Percentiles rank a stretch among this genome's conserved stretches.
Conservation (phyloP, 1,140 invertebrate species). For the Drosophila kurseongensis region DNA sequence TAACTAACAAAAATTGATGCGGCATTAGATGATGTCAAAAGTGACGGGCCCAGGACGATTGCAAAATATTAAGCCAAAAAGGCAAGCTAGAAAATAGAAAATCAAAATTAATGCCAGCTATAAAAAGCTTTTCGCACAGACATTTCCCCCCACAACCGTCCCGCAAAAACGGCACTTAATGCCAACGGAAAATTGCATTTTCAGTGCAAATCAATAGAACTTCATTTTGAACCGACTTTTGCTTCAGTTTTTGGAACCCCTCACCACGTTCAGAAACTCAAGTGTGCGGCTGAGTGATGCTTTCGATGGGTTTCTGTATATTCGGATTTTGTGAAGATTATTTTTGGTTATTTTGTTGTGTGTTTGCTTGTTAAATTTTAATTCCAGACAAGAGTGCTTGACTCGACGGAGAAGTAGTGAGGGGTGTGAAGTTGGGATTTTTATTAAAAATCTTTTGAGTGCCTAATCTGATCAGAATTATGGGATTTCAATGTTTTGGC, state of each 20-base stretch:
- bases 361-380: slow-evolving; percentile 54
- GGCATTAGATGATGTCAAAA: slow-evolving; percentile 26
- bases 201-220: slow-evolving; percentile 48
- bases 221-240: slow-evolving; percentile 30
- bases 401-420: slow-evolving; percentile 7
- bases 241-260: slow-evolving; percentile 21
- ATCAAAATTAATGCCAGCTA: slow-evolving; percentile 48
- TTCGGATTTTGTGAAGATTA: slow-evolving; percentile 41
- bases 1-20: slow-evolving; percentile 22
- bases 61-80: slow-evolving; percentile 37
- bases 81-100: slow-evolving; percentile 35
- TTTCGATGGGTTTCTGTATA: slow-evolving; percentile 14
- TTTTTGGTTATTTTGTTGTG: slow-evolving; percentile 43
- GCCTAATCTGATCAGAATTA: slow-evolving; percentile 47
- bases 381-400: slow-evolving; percentile 43
- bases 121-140: slow-evolving; percentile 51
- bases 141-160: not conserved
- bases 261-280: slow-evolving; percentile 2
- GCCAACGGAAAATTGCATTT: slow-evolving; percentile 48
- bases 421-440: slow-evolving; percentile 30
- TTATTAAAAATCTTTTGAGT: slow-evolving; percentile 42
- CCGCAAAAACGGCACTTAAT: slow-evolving; percentile 32
- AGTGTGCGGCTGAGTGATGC: slow-evolving; percentile 36
- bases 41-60: slow-evolving; percentile 8
- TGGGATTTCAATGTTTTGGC: slow-evolving; percentile 25